Conservation (phyloP, 2,888 invertebrate species). For the Esperia sulphurella region DNA sequence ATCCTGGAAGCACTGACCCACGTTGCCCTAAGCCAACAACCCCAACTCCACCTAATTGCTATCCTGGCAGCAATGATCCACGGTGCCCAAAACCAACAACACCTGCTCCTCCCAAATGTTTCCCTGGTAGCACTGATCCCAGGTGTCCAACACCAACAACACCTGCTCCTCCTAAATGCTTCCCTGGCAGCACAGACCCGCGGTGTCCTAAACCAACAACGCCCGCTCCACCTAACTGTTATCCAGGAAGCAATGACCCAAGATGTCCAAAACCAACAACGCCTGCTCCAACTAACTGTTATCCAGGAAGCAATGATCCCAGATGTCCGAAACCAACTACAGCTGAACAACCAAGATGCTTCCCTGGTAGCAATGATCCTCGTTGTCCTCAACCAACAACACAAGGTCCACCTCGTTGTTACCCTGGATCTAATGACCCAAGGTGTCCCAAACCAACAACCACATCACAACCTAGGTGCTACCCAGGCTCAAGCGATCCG, state of each 20-base stretch:
- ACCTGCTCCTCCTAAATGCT: conserved; percentile 19
- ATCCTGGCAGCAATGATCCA: conserved; percentile 33
- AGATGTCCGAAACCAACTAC: conserved; percentile 37
- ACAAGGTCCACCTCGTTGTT: conserved; percentile 22
- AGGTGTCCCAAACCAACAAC: conserved; percentile 23
- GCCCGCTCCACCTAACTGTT: conserved; percentile 28
- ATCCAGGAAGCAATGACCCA: conserved; percentile 39
- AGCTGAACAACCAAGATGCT: conserved; percentile 22
- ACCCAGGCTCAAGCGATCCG: conserved; percentile 41
- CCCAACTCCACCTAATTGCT: conserved; percentile 13
- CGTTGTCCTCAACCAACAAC: conserved; percentile 30
- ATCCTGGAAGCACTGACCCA: conserved; percentile 35
- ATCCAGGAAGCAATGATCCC: conserved; percentile 27
- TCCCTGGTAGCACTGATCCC: conserved; percentile 18
- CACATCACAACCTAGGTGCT: conserved; percentile 23
- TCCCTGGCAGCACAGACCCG: conserved; percentile 25
- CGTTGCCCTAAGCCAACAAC: conserved; percentile 19
- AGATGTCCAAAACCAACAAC: conserved; percentile 26
- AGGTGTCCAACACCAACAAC: conserved; percentile 26
- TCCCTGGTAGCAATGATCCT: conserved; percentile 35
- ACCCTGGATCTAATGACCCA: conserved; percentile 29
- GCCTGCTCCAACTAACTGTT: conserved; percentile 24
- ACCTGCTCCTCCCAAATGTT: conserved; percentile 23
- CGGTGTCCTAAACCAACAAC: conserved; percentile 27
- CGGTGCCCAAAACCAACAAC: conserved; percentile 16